Evolutionary conservation across 2,888 invertebrate genomes (phyloP).

Genomic region (Euproctis similis): DNA sequence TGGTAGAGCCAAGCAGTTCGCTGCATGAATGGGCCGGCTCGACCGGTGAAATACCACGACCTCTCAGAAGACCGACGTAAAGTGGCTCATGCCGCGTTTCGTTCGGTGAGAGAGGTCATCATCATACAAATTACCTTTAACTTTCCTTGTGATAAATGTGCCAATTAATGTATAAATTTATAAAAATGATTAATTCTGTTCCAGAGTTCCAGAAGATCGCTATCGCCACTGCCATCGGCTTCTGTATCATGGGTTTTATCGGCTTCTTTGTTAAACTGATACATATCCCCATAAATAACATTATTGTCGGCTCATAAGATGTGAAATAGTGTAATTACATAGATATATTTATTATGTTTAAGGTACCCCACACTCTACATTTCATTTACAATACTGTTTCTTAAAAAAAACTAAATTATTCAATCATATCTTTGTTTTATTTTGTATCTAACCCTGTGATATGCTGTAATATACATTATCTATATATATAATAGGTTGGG

Average conservation of each 20-base stretch:
- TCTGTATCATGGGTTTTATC: conserved; percentile 99
- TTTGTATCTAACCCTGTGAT: no score
- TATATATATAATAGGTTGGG: no score
- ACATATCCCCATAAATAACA: conserved; percentile 99
- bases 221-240: conserved; percentile 98
- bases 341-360: conserved; percentile 48
- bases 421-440: conserved; percentile 27
- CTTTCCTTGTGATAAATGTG: no score
- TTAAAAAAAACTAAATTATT: conserved; percentile 59
- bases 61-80: no score
- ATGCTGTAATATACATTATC: no score
- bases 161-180: background rate
- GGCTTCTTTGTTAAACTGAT: conserved; percentile 99
- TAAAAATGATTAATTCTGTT: conserved; percentile 1
- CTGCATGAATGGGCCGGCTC: no score
- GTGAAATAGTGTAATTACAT: conserved; percentile 32
- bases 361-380: conserved; percentile 43
- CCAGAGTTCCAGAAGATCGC: conserved; percentile 99
- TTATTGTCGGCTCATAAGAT: conserved; percentile 88
- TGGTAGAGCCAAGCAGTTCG: no score
- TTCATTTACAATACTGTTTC: conserved; percentile 37
- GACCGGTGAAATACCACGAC: no score
- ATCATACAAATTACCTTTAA: conserved; percentile 2
- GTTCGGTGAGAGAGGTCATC: no score
- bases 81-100: no score